Conservation (phyloP, 2,888 invertebrate species). For the Pilophorus perplexus region DNA sequence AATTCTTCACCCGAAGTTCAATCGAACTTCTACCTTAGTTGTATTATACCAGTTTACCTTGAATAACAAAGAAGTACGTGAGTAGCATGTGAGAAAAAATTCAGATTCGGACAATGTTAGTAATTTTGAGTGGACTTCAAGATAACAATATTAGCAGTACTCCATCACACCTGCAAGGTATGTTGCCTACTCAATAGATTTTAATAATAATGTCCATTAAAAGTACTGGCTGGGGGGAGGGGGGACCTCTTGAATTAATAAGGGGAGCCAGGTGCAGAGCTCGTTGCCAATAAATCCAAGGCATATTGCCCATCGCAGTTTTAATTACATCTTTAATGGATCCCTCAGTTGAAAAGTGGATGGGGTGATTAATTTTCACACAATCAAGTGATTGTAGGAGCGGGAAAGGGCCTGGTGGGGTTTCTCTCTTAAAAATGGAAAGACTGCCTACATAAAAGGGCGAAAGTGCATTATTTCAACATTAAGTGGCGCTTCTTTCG, state of each 20-base stretch:
- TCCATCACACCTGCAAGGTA: background rate
- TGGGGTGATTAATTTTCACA: constrained; percentile 17
- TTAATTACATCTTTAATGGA: constrained; percentile 29
- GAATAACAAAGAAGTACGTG: no score
- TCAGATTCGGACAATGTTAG: no score
- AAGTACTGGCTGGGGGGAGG: background rate
- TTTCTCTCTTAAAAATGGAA: constrained; percentile 4
- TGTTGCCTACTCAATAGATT: constrained; percentile 1
- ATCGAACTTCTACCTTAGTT: no score
- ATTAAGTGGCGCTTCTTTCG: background rate
- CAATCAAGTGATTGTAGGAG: background rate
- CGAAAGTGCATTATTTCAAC: constrained; percentile 13
- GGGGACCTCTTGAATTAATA: constrained; percentile 20
- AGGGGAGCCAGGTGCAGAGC: constrained; percentile 22
- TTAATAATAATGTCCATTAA: constrained; percentile 20
- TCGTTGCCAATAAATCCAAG: constrained; percentile 24
- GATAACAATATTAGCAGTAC: no score
- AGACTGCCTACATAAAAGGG: constrained; percentile 4
- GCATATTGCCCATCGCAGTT: constrained; percentile 29
- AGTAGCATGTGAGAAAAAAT: no score
- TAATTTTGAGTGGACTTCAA: no score
- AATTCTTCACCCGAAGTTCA: no score
- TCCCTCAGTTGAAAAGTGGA: background rate
- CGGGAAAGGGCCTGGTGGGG: background rate
- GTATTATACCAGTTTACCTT: no score